phyloP scores from a whole-genome alignment of 1,140 invertebrate species.

The Psix sp. region DNA sequence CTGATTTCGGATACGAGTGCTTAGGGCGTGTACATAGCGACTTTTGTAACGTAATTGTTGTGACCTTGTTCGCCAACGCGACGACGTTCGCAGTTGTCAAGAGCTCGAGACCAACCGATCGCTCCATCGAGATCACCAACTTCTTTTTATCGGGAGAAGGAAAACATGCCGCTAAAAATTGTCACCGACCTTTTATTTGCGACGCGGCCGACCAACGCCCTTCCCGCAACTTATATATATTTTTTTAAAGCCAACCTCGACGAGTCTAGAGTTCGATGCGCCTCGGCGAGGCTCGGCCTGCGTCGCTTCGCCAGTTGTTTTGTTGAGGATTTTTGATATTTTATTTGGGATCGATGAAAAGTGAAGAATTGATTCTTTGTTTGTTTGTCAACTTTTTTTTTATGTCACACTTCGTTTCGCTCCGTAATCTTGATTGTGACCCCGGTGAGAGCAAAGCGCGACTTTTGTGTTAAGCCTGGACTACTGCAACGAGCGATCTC shows the following conservation, averaged over 20 bases:
- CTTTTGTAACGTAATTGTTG: slow-evolving; percentile 64
- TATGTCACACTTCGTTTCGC: not conserved
- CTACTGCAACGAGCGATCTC: slow-evolving; percentile 76
- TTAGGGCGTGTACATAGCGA: slow-evolving; percentile 64
- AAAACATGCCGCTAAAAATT: slow-evolving; percentile 12
- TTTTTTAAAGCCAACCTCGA: slow-evolving; percentile 40
- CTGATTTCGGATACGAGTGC: slow-evolving; percentile 56
- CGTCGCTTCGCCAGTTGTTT: slow-evolving; percentile 27
- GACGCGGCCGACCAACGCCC: slow-evolving; percentile 8
- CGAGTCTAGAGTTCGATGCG: slow-evolving; percentile 44
- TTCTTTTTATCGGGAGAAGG: slow-evolving; percentile 29
- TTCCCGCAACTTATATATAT: slow-evolving; percentile 45
- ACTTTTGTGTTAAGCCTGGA: slow-evolving; percentile 68
- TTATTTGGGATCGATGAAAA: slow-evolving; percentile 41
- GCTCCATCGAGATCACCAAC: slow-evolving; percentile 2
- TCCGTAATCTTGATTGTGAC: no score
- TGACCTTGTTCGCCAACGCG: slow-evolving; percentile 56
- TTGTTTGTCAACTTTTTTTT: slow-evolving; percentile 2
- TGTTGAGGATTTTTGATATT: slow-evolving; percentile 46
- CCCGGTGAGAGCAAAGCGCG: slow-evolving; percentile 28
- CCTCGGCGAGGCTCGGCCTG: slow-evolving; percentile 20
- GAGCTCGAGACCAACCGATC: slow-evolving; percentile 7
- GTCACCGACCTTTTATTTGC: slow-evolving; percentile 7
- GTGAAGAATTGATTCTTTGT: slow-evolving; percentile 21
- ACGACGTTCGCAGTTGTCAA: slow-evolving; percentile 15